These are phyloP conservation scores for Agrypnia vestita DNA, from an alignment of 1,140 invertebrate species.

Conservation along the genomic window DNA sequence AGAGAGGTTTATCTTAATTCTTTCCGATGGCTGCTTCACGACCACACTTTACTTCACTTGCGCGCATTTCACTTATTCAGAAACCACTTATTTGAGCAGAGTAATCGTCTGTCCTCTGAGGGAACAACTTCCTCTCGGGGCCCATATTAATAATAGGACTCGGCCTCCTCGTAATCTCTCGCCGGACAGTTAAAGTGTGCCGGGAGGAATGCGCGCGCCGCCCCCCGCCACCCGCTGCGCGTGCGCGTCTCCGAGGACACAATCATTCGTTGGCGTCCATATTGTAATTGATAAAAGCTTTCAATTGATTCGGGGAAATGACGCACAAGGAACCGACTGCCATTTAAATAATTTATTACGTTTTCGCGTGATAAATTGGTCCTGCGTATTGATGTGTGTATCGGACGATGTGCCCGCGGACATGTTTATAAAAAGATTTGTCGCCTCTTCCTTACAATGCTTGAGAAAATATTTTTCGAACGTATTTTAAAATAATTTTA, in stretches of 20 bases:
- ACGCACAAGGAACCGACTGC: neutral
- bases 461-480: too few relatives aligned
- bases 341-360: neutral
- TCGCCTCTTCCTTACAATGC: too few relatives aligned
- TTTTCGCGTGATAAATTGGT: slow-evolving; percentile 5
- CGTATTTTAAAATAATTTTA: too few relatives aligned
- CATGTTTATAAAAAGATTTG: too few relatives aligned
- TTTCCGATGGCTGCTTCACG: neutral
- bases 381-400: neutral
- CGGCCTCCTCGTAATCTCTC: neutral
- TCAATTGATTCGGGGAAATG: slow-evolving; percentile 25
- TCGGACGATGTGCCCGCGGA: too few relatives aligned
- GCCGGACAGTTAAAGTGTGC: slow-evolving; percentile 13
- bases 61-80: neutral
- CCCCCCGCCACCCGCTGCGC: neutral
- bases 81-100: neutral
- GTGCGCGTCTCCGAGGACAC: neutral
- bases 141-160: slow-evolving; percentile 20
- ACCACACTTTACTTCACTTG: neutral
- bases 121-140: slow-evolving; percentile 19
- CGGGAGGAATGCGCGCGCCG: slow-evolving; percentile 25
- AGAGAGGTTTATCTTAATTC: neutral
- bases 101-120: slow-evolving; percentile 14
- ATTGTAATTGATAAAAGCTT: slow-evolving; percentile 49
- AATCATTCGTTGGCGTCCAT: slow-evolving; percentile 14